A percentile compares a stretch with the other conserved stretches of the same genome.
These are phyloP conservation scores for Eupsittula cactorum DNA, from an alignment of 2,113 vertebrate species.

Conservation along the genomic window DNA sequence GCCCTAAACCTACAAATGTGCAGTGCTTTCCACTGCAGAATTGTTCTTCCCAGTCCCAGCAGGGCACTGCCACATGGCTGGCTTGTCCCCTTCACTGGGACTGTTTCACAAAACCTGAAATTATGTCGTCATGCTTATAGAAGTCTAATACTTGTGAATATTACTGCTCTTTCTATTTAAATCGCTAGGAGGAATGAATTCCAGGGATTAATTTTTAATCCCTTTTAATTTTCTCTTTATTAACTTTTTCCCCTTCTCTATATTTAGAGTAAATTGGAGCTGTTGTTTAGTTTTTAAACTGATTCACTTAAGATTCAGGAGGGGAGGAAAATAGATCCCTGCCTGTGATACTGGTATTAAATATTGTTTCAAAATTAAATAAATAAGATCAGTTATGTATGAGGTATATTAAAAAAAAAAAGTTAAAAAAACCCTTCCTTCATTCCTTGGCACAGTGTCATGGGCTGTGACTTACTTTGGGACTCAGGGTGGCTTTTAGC, in stretches of 20 bases:
- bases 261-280: neutral
- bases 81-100: neutral
- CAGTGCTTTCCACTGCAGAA: neutral
- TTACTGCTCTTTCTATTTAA: conserved; percentile 2
- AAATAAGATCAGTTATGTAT: neutral
- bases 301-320: neutral
- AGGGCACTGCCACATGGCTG: fast-evolving
- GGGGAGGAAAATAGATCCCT: neutral
- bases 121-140: neutral
- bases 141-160: neutral
- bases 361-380: neutral
- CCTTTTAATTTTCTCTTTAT: conserved; percentile 13
- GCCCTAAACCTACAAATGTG: neutral
- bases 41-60: neutral
- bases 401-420: neutral
- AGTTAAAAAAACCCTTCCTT: neutral
- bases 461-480: neutral
- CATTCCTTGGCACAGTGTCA: neutral
- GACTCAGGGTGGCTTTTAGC: neutral
- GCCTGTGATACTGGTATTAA: neutral
- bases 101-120: neutral
- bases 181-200: conserved; percentile 30
- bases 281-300: neutral
- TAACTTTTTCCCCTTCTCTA: neutral
- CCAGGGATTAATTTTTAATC: conserved; percentile 49